phyloP scores from a whole-genome alignment of 2,113 vertebrate species.

The Okapia johnstoni region DNA sequence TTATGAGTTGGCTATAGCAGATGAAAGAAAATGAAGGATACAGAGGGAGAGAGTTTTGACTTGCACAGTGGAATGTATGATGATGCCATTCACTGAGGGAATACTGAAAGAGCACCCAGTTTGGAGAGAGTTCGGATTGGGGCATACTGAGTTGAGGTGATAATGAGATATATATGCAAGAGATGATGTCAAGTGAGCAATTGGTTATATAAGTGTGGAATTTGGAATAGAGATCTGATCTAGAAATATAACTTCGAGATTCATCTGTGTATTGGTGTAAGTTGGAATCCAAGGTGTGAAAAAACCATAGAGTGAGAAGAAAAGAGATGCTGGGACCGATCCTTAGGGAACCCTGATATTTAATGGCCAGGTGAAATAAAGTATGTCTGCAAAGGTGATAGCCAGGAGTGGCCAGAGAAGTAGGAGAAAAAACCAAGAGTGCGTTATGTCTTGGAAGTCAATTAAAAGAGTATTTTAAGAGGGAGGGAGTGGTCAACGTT shows the following conservation, averaged over 20 bases:
- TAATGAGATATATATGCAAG: not conserved
- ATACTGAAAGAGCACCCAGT: not conserved
- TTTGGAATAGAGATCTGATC: conserved; percentile 3
- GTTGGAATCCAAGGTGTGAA: not conserved
- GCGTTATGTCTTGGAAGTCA: not conserved
- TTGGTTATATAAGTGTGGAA: not conserved
- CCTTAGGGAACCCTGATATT: not conserved
- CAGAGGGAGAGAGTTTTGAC: not conserved
- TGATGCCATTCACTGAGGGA: not conserved
- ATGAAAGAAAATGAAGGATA: not conserved
- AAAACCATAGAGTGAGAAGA: not conserved
- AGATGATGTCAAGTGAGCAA: not conserved
- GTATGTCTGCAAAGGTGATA: not conserved
- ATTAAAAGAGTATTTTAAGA: not conserved
- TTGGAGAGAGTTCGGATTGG: not conserved
- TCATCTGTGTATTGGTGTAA: not conserved
- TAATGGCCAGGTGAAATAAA: not conserved
- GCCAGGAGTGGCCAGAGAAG: not conserved
- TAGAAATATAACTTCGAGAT: not conserved
- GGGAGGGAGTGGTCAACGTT: not conserved
- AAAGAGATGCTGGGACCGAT: not conserved
- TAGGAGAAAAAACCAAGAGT: not conserved
- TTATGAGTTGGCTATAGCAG: not conserved
- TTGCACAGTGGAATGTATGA: not conserved
- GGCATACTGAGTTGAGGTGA: not conserved